Conservation (phyloP, 2,113 vertebrate species). For the Pollachius pollachius region DNA sequence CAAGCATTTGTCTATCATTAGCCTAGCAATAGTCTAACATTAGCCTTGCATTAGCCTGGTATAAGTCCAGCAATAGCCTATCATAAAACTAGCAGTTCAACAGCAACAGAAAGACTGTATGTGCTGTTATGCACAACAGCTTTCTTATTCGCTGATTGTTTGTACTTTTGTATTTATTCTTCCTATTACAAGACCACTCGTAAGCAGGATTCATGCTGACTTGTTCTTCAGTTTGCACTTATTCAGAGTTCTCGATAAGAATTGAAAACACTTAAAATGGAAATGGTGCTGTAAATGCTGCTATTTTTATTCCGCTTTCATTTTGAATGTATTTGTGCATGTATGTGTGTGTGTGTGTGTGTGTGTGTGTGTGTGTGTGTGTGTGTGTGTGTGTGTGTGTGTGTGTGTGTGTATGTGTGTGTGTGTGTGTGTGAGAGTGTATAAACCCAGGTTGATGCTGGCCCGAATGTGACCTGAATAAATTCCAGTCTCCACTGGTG, state of each 20-base stretch:
- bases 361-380: conserved; percentile 4
- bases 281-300: conserved; percentile 17
- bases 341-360: conserved; percentile 2
- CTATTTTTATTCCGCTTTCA: conserved; percentile 20
- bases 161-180: conserved; percentile 7
- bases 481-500: conserved; percentile 50
- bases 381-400: conserved; percentile 5
- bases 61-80: too few species aligned
- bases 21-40: too few species aligned
- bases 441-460: conserved; percentile 3
- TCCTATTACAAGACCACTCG: conserved; percentile 15
- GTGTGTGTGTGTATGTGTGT: conserved; percentile 7
- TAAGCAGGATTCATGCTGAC: conserved; percentile 30
- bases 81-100: too few species aligned
- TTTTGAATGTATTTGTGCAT: conserved; percentile 9
- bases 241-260: conserved; percentile 4
- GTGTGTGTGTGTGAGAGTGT: conserved; percentile 10
- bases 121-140: too few species aligned
- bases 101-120: too few species aligned
- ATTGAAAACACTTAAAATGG: conserved; percentile 23
- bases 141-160: conserved; percentile 15
- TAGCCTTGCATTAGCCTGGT: too few species aligned
- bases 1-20: too few species aligned
- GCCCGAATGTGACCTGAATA: conserved; percentile 35
- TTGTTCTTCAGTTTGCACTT: conserved; percentile 21